Evolutionary conservation across 1,140 invertebrate species (phyloP).

Genomic region (Leptonema lineaticorne): DNA sequence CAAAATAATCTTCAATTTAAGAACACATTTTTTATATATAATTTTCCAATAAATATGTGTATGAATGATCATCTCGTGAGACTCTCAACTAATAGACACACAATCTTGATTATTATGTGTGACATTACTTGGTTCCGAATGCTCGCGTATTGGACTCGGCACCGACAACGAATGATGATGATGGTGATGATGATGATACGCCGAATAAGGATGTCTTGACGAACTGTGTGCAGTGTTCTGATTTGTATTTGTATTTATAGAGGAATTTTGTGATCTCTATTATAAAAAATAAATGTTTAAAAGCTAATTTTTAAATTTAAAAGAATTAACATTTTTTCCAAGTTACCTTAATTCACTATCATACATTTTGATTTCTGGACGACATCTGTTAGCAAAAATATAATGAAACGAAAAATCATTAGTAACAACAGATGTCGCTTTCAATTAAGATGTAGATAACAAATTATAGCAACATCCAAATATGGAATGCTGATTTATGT

Average conservation of each 20-base stretch:
- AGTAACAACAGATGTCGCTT: not conserved
- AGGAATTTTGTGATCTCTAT: too few relatives aligned
- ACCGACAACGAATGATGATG: slow-evolving; percentile 28
- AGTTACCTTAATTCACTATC: too few relatives aligned
- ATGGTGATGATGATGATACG: too few relatives aligned
- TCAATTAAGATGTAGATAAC: too few relatives aligned
- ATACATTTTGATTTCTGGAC: too few relatives aligned
- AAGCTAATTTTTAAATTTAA: too few relatives aligned
- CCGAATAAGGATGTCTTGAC: slow-evolving; percentile 32
- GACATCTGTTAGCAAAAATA: slow-evolving; percentile 16
- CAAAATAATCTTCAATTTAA: not conserved
- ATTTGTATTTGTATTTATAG: too few relatives aligned
- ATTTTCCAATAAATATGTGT: slow-evolving; percentile 1
- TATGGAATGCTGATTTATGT: not conserved
- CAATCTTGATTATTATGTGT: slow-evolving; percentile 39
- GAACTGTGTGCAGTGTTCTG: slow-evolving; percentile 10
- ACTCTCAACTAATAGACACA: slow-evolving; percentile 39
- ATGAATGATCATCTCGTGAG: not conserved
- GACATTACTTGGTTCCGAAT: slow-evolving; percentile 26
- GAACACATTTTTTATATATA: not conserved
- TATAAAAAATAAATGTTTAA: too few relatives aligned
- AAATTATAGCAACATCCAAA: too few relatives aligned
- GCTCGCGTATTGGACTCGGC: slow-evolving; percentile 30
- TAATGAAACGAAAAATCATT: not conserved
- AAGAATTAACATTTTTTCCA: too few relatives aligned